These are phyloP conservation scores for Copsychus sechellarum DNA, from an alignment of 2,113 vertebrate genomes.

Conservation along the genomic window DNA sequence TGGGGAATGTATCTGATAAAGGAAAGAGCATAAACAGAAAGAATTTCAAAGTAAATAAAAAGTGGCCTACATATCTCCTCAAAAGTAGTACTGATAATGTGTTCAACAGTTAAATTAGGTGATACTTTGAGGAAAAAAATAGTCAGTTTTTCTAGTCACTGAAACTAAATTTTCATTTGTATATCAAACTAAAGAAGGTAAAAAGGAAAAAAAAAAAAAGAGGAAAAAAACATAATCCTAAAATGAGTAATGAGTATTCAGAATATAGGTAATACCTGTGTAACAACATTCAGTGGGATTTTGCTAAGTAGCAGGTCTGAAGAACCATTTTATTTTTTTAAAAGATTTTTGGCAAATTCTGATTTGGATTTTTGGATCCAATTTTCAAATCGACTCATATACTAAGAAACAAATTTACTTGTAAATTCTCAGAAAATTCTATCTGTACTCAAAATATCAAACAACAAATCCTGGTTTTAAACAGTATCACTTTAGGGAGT, in stretches of 20 bases:
- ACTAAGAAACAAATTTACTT: not conserved
- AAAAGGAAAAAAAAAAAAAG: too few species aligned
- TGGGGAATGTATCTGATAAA: not conserved
- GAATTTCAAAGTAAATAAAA: not conserved
- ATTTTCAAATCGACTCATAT: not conserved
- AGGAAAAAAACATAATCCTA: not conserved
- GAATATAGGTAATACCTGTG: fast-evolving
- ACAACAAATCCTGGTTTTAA: not conserved
- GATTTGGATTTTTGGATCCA: not conserved
- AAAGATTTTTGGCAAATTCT: not conserved
- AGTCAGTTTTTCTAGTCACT: not conserved
- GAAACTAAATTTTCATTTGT: not conserved
- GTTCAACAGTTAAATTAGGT: not conserved
- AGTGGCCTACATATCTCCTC: not conserved
- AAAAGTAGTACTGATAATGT: not conserved
- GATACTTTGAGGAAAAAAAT: not conserved
- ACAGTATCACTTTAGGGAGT: not conserved
- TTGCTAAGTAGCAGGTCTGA: not conserved
- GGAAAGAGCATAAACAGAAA: not conserved
- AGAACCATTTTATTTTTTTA: not conserved
- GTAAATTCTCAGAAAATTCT: not conserved
- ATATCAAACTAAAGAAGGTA: not conserved
- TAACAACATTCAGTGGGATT: not conserved
- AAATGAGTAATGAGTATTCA: not conserved
- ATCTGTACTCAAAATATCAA: not conserved